These are phyloP conservation scores for Rhadina sibilatrix DNA, from an alignment of 2,113 vertebrate species.

Conservation along the genomic window DNA sequence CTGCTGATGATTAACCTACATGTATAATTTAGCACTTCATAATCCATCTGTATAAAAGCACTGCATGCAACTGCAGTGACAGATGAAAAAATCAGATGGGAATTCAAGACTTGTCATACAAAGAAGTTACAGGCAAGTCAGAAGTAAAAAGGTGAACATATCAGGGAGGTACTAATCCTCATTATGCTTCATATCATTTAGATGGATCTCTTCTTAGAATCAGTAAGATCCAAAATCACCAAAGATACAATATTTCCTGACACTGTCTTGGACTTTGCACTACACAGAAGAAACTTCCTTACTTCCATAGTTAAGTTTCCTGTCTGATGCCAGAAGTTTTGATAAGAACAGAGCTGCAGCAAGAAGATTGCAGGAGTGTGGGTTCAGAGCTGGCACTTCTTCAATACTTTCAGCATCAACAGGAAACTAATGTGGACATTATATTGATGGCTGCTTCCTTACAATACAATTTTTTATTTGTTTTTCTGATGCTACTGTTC, in stretches of 20 bases:
- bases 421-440: conserved; percentile 80
- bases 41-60: background rate
- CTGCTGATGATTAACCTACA: background rate
- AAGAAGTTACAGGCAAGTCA: background rate
- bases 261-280: conserved; percentile 56
- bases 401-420: conserved; percentile 79
- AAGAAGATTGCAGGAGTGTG: conserved; percentile 72
- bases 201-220: conserved; percentile 48
- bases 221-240: conserved; percentile 42
- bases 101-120: background rate
- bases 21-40: background rate
- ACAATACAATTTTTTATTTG: conserved; percentile 73
- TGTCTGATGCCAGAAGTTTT: conserved; percentile 70
- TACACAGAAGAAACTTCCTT: conserved; percentile 76
- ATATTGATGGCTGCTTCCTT: conserved; percentile 78
- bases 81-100: background rate
- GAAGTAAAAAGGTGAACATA: background rate
- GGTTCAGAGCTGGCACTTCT: conserved; percentile 68
- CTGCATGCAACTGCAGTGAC: background rate
- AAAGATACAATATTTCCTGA: conserved; percentile 66
- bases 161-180: background rate
- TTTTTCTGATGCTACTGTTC: conserved; percentile 72
- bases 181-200: background rate
- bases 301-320: conserved; percentile 74
- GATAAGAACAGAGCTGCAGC: conserved; percentile 76